phyloP scores from a whole-genome alignment of 2,113 vertebrate genomes.

The Gavialis gangeticus region DNA sequence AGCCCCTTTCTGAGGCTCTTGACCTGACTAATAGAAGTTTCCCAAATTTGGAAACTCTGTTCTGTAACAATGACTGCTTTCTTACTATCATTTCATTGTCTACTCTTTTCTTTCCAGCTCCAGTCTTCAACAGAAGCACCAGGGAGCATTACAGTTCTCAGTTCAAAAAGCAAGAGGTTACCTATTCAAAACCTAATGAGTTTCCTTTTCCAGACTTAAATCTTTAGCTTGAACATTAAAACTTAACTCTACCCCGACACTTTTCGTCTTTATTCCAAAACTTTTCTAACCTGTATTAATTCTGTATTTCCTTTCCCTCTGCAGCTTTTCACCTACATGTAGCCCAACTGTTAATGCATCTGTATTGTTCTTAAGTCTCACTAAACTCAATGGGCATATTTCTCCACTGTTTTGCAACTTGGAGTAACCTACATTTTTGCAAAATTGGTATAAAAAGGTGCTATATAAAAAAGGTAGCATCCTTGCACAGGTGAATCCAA shows the following conservation, averaged over 20 bases:
- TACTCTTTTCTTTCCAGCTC: not conserved
- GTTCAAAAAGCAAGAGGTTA: conserved; percentile 25
- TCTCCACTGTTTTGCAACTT: not conserved
- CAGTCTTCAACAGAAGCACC: conserved; percentile 18
- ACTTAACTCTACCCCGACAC: conserved; percentile 2
- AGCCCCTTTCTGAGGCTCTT: conserved; percentile 29
- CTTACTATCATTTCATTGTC: not conserved
- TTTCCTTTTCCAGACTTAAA: conserved; percentile 16
- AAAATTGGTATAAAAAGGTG: not conserved
- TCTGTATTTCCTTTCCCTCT: not conserved
- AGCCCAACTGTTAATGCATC: not conserved
- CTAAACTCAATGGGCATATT: not conserved
- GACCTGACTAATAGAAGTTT: conserved; percentile 36
- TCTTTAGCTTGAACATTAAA: conserved; percentile 10
- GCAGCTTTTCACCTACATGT: not conserved
- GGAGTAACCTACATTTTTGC: not conserved
- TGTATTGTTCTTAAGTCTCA: not conserved
- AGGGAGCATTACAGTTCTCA: conserved; percentile 24
- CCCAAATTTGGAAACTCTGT: conserved; percentile 20
- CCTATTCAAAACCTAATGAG: conserved; percentile 46
- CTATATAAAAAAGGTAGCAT: not conserved
- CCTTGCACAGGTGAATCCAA: not conserved
- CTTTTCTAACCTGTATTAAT: not conserved
- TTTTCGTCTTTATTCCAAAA: conserved; percentile 22
- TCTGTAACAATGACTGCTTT: not conserved